These are phyloP conservation scores for Mustela erminea DNA, from an alignment of 2,797 vertebrate species.

Conservation along the genomic window DNA sequence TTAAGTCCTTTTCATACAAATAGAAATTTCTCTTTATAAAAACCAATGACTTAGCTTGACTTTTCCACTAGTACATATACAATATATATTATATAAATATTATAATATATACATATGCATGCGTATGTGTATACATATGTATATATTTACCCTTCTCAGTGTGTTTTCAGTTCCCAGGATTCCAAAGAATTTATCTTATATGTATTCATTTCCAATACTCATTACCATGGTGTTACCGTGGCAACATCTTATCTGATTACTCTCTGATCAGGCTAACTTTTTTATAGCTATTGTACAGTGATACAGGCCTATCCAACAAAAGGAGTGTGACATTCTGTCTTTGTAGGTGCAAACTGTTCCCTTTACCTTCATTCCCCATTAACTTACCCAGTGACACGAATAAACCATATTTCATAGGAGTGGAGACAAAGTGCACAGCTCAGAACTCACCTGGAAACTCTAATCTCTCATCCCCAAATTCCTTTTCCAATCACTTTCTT, in stretches of 20 bases:
- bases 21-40: background rate
- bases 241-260: conserved; percentile 39
- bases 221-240: conserved; percentile 30
- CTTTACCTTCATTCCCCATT: background rate
- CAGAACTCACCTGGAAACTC: background rate
- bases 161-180: background rate
- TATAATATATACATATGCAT: background rate
- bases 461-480: background rate
- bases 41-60: background rate
- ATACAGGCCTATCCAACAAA: background rate
- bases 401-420: background rate
- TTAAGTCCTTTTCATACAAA: background rate
- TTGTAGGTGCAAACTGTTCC: background rate
- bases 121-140: background rate
- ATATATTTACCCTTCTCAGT: background rate
- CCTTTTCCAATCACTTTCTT: background rate
- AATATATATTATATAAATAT: background rate
- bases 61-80: background rate
- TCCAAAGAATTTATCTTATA: background rate
- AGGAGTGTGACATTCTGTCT: background rate
- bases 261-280: conserved; percentile 34
- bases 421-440: background rate
- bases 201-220: background rate
- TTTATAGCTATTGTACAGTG: background rate
- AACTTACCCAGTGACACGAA: background rate